Evolutionary conservation across 2,888 invertebrate species (phyloP).

Genomic region (Lasioglossum oenotherae): DNA sequence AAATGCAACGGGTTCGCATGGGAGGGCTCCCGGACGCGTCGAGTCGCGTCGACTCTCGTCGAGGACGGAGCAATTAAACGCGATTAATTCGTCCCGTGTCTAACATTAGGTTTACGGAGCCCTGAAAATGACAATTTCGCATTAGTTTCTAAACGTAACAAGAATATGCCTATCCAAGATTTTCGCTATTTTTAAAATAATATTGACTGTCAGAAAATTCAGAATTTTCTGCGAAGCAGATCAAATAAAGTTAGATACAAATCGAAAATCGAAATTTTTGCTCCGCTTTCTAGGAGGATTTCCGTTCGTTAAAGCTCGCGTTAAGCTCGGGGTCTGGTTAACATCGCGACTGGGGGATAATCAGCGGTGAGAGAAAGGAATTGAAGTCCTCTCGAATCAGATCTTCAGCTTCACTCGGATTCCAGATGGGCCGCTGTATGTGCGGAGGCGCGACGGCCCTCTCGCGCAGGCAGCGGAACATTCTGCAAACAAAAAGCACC

Average conservation of each 20-base stretch:
- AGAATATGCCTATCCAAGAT: too few relatives aligned
- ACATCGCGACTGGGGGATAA: background rate
- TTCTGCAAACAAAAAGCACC: slow-evolving; percentile 50
- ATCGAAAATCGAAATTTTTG: too few relatives aligned
- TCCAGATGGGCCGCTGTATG: background rate
- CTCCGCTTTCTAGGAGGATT: too few relatives aligned
- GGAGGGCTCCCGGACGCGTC: background rate
- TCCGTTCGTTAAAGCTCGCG: background rate
- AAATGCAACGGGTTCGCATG: slow-evolving; percentile 2
- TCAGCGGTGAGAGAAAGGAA: background rate
- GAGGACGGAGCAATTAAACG: background rate
- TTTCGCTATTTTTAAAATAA: too few relatives aligned
- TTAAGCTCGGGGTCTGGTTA: background rate
- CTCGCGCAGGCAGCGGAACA: slow-evolving; percentile 7
- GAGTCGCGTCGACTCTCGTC: too few relatives aligned
- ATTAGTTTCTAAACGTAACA: too few relatives aligned
- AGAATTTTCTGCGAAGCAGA: too few relatives aligned
- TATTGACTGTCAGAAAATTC: too few relatives aligned
- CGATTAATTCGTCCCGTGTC: background rate
- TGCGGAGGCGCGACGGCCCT: background rate
- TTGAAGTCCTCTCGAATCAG: background rate
- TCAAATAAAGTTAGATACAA: too few relatives aligned
- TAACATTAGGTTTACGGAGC: background rate
- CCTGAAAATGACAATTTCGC: too few relatives aligned
- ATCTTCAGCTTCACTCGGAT: background rate